A percentile compares a stretch with the other conserved stretches of the same genome.
Evolutionary conservation across 2,113 vertebrate genomes (phyloP).

Genomic region (Lethenteron reissneri): DNA sequence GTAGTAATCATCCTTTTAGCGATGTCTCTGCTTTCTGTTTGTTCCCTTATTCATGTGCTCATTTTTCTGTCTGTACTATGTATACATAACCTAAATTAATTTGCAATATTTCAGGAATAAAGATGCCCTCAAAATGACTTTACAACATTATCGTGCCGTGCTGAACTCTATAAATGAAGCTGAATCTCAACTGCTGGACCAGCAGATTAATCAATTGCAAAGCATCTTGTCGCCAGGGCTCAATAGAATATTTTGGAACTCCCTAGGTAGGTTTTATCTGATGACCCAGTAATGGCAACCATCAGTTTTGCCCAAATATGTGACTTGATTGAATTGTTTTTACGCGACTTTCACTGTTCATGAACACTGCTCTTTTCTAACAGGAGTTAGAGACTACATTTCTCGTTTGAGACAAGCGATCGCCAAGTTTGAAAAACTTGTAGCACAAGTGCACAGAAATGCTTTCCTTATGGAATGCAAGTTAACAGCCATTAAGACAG

Average conservation of each 20-base stretch:
- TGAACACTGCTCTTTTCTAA: neutral
- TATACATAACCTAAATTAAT: too few species aligned
- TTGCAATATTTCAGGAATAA: conserved; percentile 23
- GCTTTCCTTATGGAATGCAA: conserved; percentile 36
- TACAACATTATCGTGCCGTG: conserved; percentile 30
- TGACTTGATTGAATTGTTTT: too few species aligned
- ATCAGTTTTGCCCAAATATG: too few species aligned
- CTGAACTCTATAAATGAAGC: conserved; percentile 32
- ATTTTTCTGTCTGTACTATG: too few species aligned
- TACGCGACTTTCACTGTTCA: too few species aligned
- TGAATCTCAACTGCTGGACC: conserved; percentile 30
- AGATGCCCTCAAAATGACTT: conserved; percentile 24
- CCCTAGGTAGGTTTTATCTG: conserved; percentile 27
- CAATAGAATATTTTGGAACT: conserved; percentile 53
- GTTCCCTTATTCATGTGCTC: too few species aligned
- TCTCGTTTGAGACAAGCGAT: conserved; percentile 25
- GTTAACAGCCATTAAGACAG: conserved; percentile 31
- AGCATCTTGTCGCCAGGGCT: conserved; percentile 31
- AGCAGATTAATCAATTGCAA: conserved; percentile 28
- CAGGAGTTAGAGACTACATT: conserved; percentile 52
- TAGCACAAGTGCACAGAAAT: conserved; percentile 48
- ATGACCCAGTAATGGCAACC: too few species aligned
- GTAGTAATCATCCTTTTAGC: too few species aligned
- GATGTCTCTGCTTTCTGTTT: too few species aligned
- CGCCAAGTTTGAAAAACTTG: conserved; percentile 44